phyloP scores from a whole-genome alignment of 2,797 vertebrate species.

The Pipistrellus pygmaeus region DNA sequence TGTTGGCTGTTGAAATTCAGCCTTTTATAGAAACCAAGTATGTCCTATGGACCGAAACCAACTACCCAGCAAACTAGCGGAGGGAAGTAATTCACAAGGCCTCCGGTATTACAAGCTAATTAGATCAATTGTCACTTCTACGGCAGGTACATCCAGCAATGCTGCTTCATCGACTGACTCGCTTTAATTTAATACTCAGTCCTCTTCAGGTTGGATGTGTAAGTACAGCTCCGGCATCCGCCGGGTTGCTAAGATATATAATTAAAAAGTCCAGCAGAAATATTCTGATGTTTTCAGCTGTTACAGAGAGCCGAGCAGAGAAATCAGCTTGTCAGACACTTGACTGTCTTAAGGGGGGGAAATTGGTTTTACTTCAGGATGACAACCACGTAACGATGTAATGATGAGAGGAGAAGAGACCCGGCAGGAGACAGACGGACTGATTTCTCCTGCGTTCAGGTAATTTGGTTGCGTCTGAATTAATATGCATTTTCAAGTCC shows the following conservation, averaged over 20 bases:
- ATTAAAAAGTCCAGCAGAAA: conserved; percentile 63
- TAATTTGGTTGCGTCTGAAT: neutral
- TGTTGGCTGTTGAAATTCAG: neutral
- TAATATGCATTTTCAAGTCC: conserved; percentile 36
- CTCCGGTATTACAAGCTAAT: conserved; percentile 44
- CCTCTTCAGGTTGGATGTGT: conserved; percentile 55
- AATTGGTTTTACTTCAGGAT: conserved; percentile 59
- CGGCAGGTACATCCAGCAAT: neutral
- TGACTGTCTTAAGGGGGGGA: neutral
- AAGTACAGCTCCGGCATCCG: neutral
- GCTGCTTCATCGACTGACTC: neutral
- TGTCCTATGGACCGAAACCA: neutral
- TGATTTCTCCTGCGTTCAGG: neutral
- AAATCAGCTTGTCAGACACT: conserved; percentile 54
- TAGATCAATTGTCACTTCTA: conserved; percentile 56
- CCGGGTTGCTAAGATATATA: conserved; percentile 17
- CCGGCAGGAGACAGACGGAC: neutral
- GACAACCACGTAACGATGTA: neutral
- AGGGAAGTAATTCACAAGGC: conserved; percentile 24
- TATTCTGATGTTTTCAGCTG: conserved; percentile 62
- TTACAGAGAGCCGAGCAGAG: neutral
- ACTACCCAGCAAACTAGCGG: neutral
- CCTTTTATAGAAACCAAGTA: neutral
- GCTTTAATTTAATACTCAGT: conserved; percentile 63
- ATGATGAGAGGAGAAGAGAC: neutral